phyloP scores from a whole-genome alignment of 2,113 vertebrate genomes.

The Sisor rabdophorus region DNA sequence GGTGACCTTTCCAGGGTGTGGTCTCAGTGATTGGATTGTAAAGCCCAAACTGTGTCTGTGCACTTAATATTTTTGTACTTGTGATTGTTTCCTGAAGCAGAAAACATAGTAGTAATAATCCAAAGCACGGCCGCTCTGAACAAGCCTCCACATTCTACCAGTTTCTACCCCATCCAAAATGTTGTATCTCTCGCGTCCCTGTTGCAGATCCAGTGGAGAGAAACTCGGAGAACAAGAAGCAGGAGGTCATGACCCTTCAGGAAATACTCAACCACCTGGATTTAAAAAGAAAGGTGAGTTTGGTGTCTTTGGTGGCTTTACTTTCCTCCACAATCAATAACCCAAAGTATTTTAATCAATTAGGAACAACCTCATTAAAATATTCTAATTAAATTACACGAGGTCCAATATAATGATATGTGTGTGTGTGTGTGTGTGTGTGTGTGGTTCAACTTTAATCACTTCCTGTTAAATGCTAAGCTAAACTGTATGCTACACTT shows the following conservation, averaged over 20 bases:
- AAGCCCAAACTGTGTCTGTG: too few species aligned
- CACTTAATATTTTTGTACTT: too few species aligned
- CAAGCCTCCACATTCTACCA: too few species aligned
- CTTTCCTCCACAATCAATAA: neutral
- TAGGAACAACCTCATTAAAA: too few species aligned
- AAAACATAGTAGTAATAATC: too few species aligned
- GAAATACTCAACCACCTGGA: conserved; percentile 93
- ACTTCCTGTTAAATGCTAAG: conserved; percentile 23
- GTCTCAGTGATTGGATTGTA: too few species aligned
- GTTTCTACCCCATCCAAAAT: too few species aligned
- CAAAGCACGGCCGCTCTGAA: too few species aligned
- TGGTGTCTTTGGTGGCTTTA: neutral
- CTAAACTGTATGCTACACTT: neutral
- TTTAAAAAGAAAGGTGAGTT: conserved; percentile 87
- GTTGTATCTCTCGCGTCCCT: neutral
- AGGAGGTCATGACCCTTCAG: conserved; percentile 85
- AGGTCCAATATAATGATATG: neutral
- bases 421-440: neutral
- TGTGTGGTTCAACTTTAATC: too few species aligned
- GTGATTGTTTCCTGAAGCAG: too few species aligned
- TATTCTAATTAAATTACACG: neutral
- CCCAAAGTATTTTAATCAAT: neutral
- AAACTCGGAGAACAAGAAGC: conserved; percentile 79
- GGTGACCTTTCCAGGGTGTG: too few species aligned
- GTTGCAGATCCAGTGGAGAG: conserved; percentile 79